Percentiles rank a stretch among this genome's conserved stretches.
These are phyloP conservation scores for Orchesellides sinensis DNA, from an alignment of 2,888 invertebrate species.

Conservation along the genomic window DNA sequence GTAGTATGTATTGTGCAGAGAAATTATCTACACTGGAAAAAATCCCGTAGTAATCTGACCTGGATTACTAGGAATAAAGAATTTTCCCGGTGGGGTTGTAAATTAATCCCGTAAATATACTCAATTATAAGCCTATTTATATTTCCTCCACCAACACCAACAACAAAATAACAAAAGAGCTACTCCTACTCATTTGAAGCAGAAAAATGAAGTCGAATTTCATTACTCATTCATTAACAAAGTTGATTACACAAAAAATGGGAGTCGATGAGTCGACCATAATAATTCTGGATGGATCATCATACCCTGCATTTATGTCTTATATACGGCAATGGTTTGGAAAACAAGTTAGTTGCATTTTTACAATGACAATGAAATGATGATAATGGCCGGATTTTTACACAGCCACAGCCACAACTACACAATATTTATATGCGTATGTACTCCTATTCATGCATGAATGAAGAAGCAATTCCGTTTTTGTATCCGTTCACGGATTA, in stretches of 20 bases:
- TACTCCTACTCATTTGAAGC: no score
- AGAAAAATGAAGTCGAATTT: conserved; percentile 46
- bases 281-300: background rate
- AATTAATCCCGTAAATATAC: conserved; percentile 68
- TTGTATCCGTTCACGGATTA: background rate
- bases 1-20: no score
- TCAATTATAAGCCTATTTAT: conserved; percentile 62
- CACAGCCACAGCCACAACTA: no score
- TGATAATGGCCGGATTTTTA: background rate
- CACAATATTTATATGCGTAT: background rate
- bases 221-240: conserved; percentile 62
- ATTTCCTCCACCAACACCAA: conserved; percentile 8
- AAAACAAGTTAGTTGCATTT: background rate
- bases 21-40: conserved; percentile 14
- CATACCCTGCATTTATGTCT: no score
- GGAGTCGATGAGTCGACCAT: background rate
- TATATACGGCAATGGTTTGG: conserved; percentile 26
- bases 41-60: conserved; percentile 52
- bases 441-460: background rate
- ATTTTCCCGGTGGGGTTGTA: conserved; percentile 54
- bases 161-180: background rate
- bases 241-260: conserved; percentile 55
- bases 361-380: conserved; percentile 7
- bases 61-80: conserved; percentile 43
- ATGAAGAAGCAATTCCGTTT: background rate